These are phyloP conservation scores for Synaphobranchus kaupii DNA, from an alignment of 2,797 vertebrate genomes.

Conservation along the genomic window DNA sequence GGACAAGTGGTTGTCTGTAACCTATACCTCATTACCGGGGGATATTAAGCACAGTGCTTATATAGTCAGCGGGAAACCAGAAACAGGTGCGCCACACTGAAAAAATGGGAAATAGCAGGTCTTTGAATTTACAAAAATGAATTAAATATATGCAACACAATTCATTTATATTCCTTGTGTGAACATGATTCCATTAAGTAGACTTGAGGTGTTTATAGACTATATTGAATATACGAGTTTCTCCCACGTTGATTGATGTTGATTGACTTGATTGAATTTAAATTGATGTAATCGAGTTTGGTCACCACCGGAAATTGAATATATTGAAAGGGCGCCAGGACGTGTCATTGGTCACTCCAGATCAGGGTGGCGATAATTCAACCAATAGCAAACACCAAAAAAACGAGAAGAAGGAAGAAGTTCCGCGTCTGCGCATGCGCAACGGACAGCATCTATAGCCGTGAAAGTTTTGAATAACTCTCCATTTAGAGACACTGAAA, in stretches of 20 bases:
- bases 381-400: not conserved
- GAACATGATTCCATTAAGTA: not conserved
- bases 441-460: no score
- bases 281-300: not conserved
- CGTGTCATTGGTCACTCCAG: not conserved
- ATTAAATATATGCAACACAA: not conserved
- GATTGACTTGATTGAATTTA: not conserved
- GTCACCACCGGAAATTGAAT: not conserved
- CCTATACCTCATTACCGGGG: no score
- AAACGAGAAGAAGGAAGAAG: no score
- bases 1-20: no score
- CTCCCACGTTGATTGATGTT: not conserved
- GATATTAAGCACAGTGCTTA: no score
- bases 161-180: not conserved
- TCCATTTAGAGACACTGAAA: no score
- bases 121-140: not conserved
- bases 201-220: not conserved
- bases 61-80: no score
- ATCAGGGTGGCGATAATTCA: not conserved
- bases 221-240: not conserved
- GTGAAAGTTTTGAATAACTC: no score
- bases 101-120: not conserved
- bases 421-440: no score
- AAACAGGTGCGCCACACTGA: slow-evolving; percentile 2
- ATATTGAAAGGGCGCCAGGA: no score